phyloP scores from a whole-genome alignment of 2,888 invertebrate species.

The Hirtodrosophila cameraria region DNA sequence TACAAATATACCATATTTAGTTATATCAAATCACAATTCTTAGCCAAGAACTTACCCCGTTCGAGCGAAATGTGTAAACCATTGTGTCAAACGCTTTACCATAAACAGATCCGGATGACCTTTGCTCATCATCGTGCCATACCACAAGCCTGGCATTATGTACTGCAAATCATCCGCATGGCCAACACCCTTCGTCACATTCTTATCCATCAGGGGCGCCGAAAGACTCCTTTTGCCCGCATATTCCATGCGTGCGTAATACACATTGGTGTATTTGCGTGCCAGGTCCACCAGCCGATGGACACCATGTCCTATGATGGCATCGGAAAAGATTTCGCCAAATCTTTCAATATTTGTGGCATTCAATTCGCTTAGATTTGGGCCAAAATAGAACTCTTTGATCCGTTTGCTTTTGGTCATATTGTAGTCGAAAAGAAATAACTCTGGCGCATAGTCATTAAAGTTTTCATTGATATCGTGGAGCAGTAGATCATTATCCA shows the following conservation, averaged over 20 bases:
- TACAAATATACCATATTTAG: slow-evolving; percentile 3
- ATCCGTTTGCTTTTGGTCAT: slow-evolving; percentile 31
- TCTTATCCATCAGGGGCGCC: slow-evolving; percentile 82
- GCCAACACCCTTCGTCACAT: slow-evolving; percentile 75
- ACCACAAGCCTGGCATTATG: slow-evolving; percentile 63
- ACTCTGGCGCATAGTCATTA: slow-evolving; percentile 74
- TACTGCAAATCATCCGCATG: slow-evolving; percentile 81
- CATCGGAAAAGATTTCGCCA: slow-evolving; percentile 86
- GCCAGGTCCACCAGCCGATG: slow-evolving; percentile 86
- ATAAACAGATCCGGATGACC: slow-evolving; percentile 82
- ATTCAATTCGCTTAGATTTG: neutral
- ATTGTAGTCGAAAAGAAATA: slow-evolving; percentile 80
- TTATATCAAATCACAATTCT: too few relatives aligned
- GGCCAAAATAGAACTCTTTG: slow-evolving; percentile 58
- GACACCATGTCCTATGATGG: slow-evolving; percentile 85
- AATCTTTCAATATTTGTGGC: slow-evolving; percentile 52
- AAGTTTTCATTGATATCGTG: slow-evolving; percentile 72
- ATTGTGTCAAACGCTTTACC: slow-evolving; percentile 82
- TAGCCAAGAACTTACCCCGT: slow-evolving; percentile 63
- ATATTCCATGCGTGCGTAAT: slow-evolving; percentile 87
- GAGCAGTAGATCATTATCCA: slow-evolving; percentile 57
- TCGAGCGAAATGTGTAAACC: slow-evolving; percentile 83
- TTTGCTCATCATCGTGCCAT: slow-evolving; percentile 68
- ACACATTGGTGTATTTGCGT: slow-evolving; percentile 85
- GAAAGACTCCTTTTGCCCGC: slow-evolving; percentile 86